Evolutionary conservation across 2,888 invertebrate genomes (phyloP).

Genomic region (Himalopsyche kuldschensis): DNA sequence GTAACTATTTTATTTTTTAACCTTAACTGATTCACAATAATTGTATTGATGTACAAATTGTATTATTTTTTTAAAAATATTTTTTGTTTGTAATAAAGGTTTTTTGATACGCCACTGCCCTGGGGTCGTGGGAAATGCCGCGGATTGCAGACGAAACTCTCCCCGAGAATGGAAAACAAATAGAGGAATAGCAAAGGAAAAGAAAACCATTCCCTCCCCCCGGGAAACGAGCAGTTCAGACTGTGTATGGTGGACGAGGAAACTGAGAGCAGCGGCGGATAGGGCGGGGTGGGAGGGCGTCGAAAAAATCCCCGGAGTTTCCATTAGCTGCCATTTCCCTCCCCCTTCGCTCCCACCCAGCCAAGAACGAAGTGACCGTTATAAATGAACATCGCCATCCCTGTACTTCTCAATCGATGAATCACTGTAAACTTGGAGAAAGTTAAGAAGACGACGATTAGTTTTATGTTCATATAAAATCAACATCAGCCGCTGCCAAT

Average conservation of each 20-base stretch:
- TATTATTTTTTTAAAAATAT: too few species aligned
- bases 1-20: too few species aligned
- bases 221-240: neutral
- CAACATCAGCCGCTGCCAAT: too few species aligned
- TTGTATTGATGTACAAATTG: too few species aligned
- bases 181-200: slow-evolving; percentile 27
- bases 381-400: slow-evolving; percentile 13
- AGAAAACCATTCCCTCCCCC: neutral
- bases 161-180: slow-evolving; percentile 23
- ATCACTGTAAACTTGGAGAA: neutral
- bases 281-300: neutral
- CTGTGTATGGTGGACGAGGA: neutral
- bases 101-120: neutral
- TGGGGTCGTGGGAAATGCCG: slow-evolving; percentile 11
- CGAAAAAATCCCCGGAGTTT: slow-evolving; percentile 36
- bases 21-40: too few species aligned
- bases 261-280: neutral
- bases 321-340: slow-evolving; percentile 27
- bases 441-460: too few species aligned
- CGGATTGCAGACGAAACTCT: slow-evolving; percentile 11
- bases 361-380: slow-evolving; percentile 18
- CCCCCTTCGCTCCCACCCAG: neutral
- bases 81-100: neutral
- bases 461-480: too few species aligned
- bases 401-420: neutral